Base-by-base conservation (phyloP, 2,888 invertebrate species). In the Xanthia togata region DNA sequence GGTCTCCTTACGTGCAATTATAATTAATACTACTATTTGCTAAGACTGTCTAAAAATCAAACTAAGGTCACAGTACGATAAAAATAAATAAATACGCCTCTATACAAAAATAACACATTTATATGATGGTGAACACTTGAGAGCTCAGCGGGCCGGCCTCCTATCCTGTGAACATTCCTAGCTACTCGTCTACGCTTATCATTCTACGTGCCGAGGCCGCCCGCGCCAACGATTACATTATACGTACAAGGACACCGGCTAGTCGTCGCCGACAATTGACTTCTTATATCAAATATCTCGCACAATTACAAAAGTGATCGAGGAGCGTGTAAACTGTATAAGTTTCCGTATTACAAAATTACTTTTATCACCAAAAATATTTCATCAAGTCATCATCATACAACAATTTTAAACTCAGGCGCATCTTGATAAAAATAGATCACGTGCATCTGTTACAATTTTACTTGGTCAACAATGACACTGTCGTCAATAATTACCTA, bases 61-160 rank as follows among this genome's bases (percentile, higher is more conserved):
- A 93, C 95, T 95, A 95, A 93, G 89, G 89, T 94, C 93, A 92
- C 93, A 89, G 89, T 93, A 93, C 89, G 91, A 91, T 90, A 93
- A 93, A 94, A 96, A 96, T 95, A 96, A 96, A 96, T 96, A 96
- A 95, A 95, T 96, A 96, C 95, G 94, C 94, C 93, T 96, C 95
- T 96, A 95, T 96, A 96, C 94, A 96, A 96, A 96, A 96, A 95
- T 95, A 95, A 96, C 93, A 93, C 93, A 94, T 94, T 94, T 93
- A 93, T 91, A 88, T 93, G 90, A 93, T 92, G 93, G 93, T 95
- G 96, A 96, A 96, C 96, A 92, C 91, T 90, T 89, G 92, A 92
- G 91, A 93, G 90, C 91, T 86, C 88, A 87, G 88, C 91, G 90
- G 90, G 88, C 87, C 82, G 84, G 78, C 83, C 69, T 68, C 26